Conservation (phyloP, 2,797 vertebrate species). For the Sebastes trivittatus region DNA sequence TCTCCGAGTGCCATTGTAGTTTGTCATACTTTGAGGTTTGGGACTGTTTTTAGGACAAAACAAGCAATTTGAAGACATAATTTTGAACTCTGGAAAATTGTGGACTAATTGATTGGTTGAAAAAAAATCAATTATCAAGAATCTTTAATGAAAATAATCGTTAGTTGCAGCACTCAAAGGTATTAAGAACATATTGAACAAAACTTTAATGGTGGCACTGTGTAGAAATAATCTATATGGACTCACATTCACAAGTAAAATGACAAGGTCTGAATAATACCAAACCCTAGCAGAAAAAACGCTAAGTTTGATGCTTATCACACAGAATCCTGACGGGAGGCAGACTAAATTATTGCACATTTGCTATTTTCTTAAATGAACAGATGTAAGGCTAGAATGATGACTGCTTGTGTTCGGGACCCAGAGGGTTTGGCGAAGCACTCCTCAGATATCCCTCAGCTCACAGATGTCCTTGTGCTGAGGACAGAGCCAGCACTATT, state of each 20-base stretch:
- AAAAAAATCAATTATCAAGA: not conserved
- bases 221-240: not conserved
- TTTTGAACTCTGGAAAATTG: not conserved
- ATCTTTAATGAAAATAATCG: not conserved
- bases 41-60: not conserved
- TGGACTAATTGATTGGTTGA: not conserved
- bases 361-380: slow-evolving; percentile 50
- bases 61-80: not conserved
- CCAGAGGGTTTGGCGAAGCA: slow-evolving; percentile 59
- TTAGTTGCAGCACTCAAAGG: not conserved
- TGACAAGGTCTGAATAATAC: not conserved
- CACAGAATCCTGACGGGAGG: slow-evolving; percentile 20
- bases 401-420: slow-evolving; percentile 42
- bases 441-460: slow-evolving; percentile 61
- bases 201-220: not conserved
- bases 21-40: not conserved
- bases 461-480: slow-evolving; percentile 50
- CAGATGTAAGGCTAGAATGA: slow-evolving; percentile 51
- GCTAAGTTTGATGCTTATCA: slow-evolving; percentile 2
- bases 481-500: slow-evolving; percentile 34
- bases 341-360: slow-evolving; percentile 29
- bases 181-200: not conserved
- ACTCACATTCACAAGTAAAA: not conserved
- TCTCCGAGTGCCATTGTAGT: not conserved
- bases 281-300: not conserved